Evolutionary conservation across 2,888 invertebrate species (phyloP).

Genomic region (Malthinus flaveolus): DNA sequence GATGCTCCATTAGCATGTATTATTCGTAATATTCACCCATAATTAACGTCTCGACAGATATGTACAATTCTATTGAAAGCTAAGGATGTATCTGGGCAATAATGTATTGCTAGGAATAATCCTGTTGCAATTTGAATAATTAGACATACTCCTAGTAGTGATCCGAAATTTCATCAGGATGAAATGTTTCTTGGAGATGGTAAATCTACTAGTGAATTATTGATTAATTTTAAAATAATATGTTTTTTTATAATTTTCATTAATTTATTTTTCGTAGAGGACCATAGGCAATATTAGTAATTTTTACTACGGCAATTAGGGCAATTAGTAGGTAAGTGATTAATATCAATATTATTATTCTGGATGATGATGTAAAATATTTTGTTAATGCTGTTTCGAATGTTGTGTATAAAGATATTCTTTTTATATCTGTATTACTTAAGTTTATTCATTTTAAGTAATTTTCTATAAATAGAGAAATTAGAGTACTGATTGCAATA

Average conservation of each 20-base stretch:
- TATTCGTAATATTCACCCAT: constrained; percentile 68
- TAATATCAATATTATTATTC: constrained; percentile 58
- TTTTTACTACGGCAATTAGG: constrained; percentile 62
- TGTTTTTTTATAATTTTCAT: constrained; percentile 59
- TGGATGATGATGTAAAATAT: constrained; percentile 60
- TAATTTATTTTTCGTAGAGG: constrained; percentile 57
- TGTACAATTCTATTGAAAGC: constrained; percentile 70
- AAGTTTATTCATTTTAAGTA: constrained; percentile 35
- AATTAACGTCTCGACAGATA: constrained; percentile 72
- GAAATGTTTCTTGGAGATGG: constrained; percentile 66
- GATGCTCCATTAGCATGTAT: constrained; percentile 74
- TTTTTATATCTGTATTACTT: constrained; percentile 40
- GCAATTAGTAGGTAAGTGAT: constrained; percentile 65
- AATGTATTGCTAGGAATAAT: constrained; percentile 71
- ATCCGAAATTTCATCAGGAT: constrained; percentile 71
- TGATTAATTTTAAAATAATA: constrained; percentile 62
- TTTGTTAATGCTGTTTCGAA: constrained; percentile 55
- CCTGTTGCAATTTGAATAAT: constrained; percentile 70
- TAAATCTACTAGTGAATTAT: constrained; percentile 62
- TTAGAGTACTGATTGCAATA: constrained; percentile 44
- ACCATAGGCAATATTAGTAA: constrained; percentile 60
- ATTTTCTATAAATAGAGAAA: constrained; percentile 29
- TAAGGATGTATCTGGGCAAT: constrained; percentile 63
- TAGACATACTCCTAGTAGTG: constrained; percentile 65
- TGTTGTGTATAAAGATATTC: constrained; percentile 20